Base-by-base conservation (phyloP, 2,888 invertebrate species). In the Hoplodrina ambigua region DNA sequence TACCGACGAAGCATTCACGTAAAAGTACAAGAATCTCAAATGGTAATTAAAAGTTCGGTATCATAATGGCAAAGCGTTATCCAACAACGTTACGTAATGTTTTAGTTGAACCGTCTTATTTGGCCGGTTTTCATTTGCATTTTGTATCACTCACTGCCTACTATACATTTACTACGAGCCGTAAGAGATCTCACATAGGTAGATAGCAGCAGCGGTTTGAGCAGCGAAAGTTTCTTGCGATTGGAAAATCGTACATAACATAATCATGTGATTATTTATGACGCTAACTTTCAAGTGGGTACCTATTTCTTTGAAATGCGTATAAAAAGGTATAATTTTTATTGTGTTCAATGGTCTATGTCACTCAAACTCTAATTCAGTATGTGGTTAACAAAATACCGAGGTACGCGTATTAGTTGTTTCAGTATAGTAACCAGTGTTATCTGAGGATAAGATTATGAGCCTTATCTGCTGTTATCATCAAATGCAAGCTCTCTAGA, bases 1-100 rank as follows among this genome's bases (percentile, higher is more conserved):
- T 90, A 91, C 85, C 85, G 87, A 85, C 88, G 87, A 85, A 83
- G 83, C 86, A 88, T 88, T 89, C 83, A 88, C 86, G 89, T 86
- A 87, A 88, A 91, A 85, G 84, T 88, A 85, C 85, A 85, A 87
- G 83, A 86, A 86, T 86, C 81, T 85, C 77, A 73, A 86, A 79
- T 78, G 78, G 81, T 82, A 87, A 86, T 85, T 80, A 87, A 87
- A 84, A 85, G 84, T 80, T 83, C 74, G 72, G 61, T 71, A 73
- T 81, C 69, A 78, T 79, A 65, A 75, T 69, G 75, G 69, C 59
- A 71, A 67, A 79, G 71, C 61, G 78, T 85, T 85, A 85, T 84
- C 73, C 69, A 86, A 85, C 75, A 46, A 68, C 63, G 72, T 87
- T 84, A 80, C 79, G 80, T 72, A 83, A 88, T 68, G 69, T 66